Evolutionary conservation across 2,113 vertebrate species (phyloP).

Genomic region (Alethe castanea): DNA sequence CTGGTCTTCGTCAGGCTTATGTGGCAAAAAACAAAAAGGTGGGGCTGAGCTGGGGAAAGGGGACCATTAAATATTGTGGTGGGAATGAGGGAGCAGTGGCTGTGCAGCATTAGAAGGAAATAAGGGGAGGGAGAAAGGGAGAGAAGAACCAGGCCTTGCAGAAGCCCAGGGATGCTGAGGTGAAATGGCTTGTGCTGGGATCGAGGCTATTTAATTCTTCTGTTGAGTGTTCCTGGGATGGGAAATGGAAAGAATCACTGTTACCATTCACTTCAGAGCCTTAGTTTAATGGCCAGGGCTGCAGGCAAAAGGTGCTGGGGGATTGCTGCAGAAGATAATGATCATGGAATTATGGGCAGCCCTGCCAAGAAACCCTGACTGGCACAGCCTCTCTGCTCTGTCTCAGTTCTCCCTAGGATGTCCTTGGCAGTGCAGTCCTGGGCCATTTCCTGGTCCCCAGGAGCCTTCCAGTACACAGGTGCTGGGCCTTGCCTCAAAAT

Average conservation of each 20-base stretch:
- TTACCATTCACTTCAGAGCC: not conserved
- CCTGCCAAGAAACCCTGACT: not conserved
- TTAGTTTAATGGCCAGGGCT: not conserved
- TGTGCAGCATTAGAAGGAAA: not conserved
- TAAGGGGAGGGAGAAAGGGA: not conserved
- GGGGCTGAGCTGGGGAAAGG: not conserved
- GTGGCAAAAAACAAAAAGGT: not conserved
- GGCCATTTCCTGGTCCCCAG: not conserved
- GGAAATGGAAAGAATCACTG: not conserved
- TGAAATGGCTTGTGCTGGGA: not conserved
- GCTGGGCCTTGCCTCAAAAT: accelerated
- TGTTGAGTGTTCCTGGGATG: not conserved
- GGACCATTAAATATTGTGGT: not conserved
- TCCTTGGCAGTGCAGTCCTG: not conserved
- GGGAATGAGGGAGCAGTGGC: not conserved
- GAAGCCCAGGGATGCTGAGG: not conserved
- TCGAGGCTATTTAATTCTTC: not conserved
- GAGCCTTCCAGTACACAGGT: not conserved
- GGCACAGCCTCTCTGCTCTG: not conserved
- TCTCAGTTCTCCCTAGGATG: not conserved
- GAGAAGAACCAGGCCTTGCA: not conserved
- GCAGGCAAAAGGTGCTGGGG: not conserved
- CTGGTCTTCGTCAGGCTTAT: not conserved
- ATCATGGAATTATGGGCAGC: not conserved
- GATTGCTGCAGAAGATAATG: not conserved